Evolutionary conservation across 2,888 invertebrate species (phyloP).

Genomic region (Isotomurus palustris): DNA sequence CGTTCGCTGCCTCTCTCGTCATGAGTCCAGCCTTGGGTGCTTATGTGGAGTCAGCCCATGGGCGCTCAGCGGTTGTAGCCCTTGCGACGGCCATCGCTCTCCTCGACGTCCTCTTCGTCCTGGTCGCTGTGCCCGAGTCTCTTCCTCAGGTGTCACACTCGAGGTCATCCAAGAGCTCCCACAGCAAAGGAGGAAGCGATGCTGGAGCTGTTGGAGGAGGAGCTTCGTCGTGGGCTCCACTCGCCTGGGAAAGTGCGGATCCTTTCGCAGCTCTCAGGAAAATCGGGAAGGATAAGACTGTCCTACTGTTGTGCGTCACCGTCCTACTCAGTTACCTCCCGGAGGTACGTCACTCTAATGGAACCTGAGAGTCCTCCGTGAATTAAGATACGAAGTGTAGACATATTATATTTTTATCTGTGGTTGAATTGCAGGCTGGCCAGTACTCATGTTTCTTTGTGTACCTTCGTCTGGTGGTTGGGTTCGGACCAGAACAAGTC

Average conservation of each 20-base stretch:
- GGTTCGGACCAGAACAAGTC: slow-evolving; percentile 90
- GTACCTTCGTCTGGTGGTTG: slow-evolving; percentile 93
- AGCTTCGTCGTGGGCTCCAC: slow-evolving; percentile 70
- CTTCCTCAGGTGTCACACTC: too few species aligned
- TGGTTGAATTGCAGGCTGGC: slow-evolving; percentile 59
- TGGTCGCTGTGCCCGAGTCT: slow-evolving; percentile 97
- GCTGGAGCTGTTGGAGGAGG: too few species aligned
- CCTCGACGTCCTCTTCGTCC: slow-evolving; percentile 94
- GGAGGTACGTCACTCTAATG: slow-evolving; percentile 55
- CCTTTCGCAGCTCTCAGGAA: slow-evolving; percentile 89
- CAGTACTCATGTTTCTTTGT: slow-evolving; percentile 99
- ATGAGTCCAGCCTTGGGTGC: slow-evolving; percentile 96
- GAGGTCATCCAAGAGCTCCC: too few species aligned
- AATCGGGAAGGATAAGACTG: slow-evolving; percentile 91
- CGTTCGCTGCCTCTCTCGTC: slow-evolving; percentile 98
- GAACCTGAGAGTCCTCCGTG: neutral
- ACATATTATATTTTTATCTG: neutral
- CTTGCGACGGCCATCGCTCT: slow-evolving; percentile 93
- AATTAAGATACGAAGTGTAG: neutral
- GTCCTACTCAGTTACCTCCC: slow-evolving; percentile 97
- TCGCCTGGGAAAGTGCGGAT: slow-evolving; percentile 95
- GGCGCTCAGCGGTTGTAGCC: slow-evolving; percentile 80
- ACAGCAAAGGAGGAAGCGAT: too few species aligned
- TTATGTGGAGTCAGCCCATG: slow-evolving; percentile 78
- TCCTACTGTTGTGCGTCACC: slow-evolving; percentile 92